Evolutionary conservation across 2,113 vertebrate species (phyloP), one percentile per base, ranked within the genome.

Genomic region (Onychostoma macrolepis): DNA sequence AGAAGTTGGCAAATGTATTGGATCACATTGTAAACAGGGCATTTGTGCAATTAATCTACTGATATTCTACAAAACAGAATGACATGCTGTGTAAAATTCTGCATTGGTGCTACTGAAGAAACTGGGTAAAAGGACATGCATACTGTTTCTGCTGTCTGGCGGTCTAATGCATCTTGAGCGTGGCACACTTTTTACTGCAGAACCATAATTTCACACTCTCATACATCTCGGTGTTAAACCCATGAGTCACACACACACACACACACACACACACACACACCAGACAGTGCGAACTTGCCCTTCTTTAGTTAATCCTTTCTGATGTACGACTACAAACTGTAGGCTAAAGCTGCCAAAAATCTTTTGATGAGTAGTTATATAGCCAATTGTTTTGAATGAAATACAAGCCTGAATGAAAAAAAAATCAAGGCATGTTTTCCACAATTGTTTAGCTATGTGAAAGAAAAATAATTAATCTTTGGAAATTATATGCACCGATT

Each of bases 141-240:
- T 88, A 85, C 74, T 77, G 86, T 87, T 93, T 87, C 91, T 92
- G 92, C 93, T 92, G 91, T 94, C 89, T 89, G 88, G 91, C 90
- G 82, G 84, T 28, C 53, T 65, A 85, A 75, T 75, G 77, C 33
- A 67, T 89, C 89, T 88, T 90, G 90, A 92, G 90, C 86, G 89
- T 89, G 89, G 87, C 91, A 91, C 89, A 91, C 87, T 90, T 91
- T 91, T 86, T 90, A 91, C 91, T 94, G 92, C 92, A 93, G 90
- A 85, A 91, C 91, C 92, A 91, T 92, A 88, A 91, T 92, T 89
- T 88, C 91, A 93, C 88, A 82, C 85, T 91, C 87, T 89, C 90
- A 91, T 80, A 43, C 36, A 74, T 56, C 53, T 33, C 1, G n/a
- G 38, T 78, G 43, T 26, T 36, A 21, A 50, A 53, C 85, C 33